phyloP scores from a whole-genome alignment of 2,888 invertebrate species.

The Oxystoma pomonae region DNA sequence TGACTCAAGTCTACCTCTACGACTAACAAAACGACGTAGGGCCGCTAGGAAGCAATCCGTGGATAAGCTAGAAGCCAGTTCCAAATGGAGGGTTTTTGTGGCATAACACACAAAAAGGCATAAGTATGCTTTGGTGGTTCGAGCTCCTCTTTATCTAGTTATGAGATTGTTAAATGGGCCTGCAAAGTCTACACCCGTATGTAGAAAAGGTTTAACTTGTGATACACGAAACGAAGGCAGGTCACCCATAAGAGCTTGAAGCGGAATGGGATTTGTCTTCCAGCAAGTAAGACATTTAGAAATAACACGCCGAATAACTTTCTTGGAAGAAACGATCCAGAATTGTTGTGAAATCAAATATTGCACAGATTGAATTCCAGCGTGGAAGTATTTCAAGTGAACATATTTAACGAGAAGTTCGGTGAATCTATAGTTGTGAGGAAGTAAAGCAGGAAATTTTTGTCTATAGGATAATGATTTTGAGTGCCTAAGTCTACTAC shows the following conservation, averaged over 20 bases:
- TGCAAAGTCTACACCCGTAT: background rate
- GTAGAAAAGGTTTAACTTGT: background rate
- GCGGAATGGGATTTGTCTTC: background rate
- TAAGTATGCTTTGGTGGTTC: background rate
- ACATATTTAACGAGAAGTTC: background rate
- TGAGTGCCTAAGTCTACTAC: background rate
- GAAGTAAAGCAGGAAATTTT: background rate
- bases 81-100: background rate
- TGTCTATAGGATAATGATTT: background rate
- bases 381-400: background rate
- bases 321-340: background rate
- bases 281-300: background rate
- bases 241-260: background rate
- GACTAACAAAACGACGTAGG: background rate
- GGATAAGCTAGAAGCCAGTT: background rate
- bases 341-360: background rate
- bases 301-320: background rate
- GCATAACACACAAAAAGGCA: background rate
- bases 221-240: background rate
- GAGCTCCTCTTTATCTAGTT: background rate
- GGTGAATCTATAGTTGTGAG: background rate
- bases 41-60: background rate
- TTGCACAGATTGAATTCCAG: background rate
- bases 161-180: background rate
- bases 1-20: background rate